These are phyloP conservation scores for Leptopilina boulardi DNA, from an alignment of 1,140 invertebrate species.

Conservation along the genomic window DNA sequence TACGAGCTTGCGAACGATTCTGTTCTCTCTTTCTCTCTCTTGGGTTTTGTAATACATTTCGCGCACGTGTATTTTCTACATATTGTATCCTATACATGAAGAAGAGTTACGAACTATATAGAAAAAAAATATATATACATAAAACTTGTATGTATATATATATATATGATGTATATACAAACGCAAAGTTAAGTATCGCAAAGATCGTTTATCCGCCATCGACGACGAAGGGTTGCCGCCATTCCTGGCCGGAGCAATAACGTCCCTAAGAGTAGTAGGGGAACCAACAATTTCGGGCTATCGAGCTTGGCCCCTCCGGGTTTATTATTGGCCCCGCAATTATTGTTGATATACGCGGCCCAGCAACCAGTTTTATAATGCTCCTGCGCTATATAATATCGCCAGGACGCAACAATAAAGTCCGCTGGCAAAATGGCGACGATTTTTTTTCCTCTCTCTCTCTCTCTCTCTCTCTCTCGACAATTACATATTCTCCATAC, in stretches of 20 bases:
- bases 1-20: slow-evolving; percentile 55
- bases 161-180: slow-evolving; percentile 49
- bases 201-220: slow-evolving; percentile 74
- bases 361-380: slow-evolving; percentile 56
- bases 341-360: slow-evolving; percentile 75
- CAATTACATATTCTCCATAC: neutral
- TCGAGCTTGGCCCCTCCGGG: slow-evolving; percentile 69
- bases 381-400: slow-evolving; percentile 52
- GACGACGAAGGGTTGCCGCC: slow-evolving; percentile 70
- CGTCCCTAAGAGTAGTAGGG: slow-evolving; percentile 48
- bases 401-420: slow-evolving; percentile 55
- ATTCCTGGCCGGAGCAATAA: slow-evolving; percentile 63
- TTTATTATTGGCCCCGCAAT: slow-evolving; percentile 76
- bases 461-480: neutral
- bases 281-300: slow-evolving; percentile 69
- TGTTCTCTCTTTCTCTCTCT: slow-evolving; percentile 63
- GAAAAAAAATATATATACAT: neutral
- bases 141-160: neutral
- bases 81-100: neutral
- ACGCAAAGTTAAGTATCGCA: slow-evolving; percentile 64
- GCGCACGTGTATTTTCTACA: neutral
- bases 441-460: neutral
- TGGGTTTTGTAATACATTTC: slow-evolving; percentile 49
- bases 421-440: slow-evolving; percentile 56
- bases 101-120: too few species aligned